Conservation (phyloP, 2,113 vertebrate species). For the Donacobius atricapilla region DNA sequence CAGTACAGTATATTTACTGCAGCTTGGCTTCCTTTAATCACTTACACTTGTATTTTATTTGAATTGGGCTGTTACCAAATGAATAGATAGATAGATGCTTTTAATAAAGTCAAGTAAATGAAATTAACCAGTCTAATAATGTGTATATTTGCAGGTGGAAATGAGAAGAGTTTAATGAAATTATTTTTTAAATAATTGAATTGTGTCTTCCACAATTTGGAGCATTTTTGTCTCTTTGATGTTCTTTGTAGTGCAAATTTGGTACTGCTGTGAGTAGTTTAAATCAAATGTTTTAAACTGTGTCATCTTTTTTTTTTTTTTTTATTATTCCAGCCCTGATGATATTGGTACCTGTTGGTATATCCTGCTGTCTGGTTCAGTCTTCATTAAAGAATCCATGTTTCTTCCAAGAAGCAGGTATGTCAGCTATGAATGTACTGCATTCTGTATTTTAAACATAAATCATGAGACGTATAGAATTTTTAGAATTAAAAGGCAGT, state of each 20-base stretch:
- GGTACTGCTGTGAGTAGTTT: neutral
- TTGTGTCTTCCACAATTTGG: neutral
- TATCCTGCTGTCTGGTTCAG: constrained; percentile 95
- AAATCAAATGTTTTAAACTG: neutral
- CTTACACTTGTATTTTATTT: neutral
- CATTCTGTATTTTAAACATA: neutral
- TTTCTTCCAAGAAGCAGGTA: constrained; percentile 99
- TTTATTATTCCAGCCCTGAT: constrained; percentile 80
- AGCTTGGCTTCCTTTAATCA: neutral
- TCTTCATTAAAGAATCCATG: constrained; percentile 99
- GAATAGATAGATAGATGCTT: neutral
- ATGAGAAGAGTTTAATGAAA: neutral
- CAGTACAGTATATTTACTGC: neutral
- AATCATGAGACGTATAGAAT: neutral
- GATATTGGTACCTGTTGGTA: constrained; percentile 98
- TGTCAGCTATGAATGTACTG: neutral
- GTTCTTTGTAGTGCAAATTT: neutral
- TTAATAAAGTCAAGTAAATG: neutral
- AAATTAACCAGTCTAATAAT: neutral
- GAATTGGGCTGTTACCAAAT: neutral
- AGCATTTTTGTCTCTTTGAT: neutral
- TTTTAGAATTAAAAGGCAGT: neutral
- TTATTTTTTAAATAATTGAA: neutral
- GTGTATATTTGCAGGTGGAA: neutral
- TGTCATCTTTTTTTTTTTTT: neutral